Evolutionary conservation across 2,888 invertebrate species (phyloP).

Genomic region (Heteromyza rotundicornis): DNA sequence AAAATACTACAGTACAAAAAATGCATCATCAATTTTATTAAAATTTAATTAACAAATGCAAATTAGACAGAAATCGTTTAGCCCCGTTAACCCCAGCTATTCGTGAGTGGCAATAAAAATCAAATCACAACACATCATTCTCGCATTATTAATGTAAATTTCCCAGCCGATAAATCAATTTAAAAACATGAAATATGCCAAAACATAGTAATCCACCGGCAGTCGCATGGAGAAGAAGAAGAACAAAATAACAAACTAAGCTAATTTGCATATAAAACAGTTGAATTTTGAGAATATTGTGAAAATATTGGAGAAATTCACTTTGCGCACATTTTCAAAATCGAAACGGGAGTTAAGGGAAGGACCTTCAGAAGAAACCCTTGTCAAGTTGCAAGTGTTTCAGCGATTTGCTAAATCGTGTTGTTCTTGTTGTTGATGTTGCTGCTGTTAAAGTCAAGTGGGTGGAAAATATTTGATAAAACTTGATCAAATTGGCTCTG

Average conservation of each 20-base stretch:
- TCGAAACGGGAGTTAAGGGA: neutral
- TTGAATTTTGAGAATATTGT: slow-evolving; percentile 44
- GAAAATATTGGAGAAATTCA: slow-evolving; percentile 53
- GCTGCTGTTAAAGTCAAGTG: slow-evolving; percentile 59
- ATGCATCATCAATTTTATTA: slow-evolving; percentile 23
- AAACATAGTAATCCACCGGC: slow-evolving; percentile 30
- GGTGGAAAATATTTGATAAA: slow-evolving; percentile 61
- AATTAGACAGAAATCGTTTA: slow-evolving; percentile 29
- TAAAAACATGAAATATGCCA: slow-evolving; percentile 36
- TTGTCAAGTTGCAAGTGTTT: no score
- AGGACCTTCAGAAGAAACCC: neutral
- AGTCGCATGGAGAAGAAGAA: no score
- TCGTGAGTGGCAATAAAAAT: slow-evolving; percentile 7
- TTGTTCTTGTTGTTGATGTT: slow-evolving; percentile 27
- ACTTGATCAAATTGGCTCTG: slow-evolving; percentile 63
- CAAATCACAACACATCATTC: slow-evolving; percentile 41
- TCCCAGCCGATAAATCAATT: slow-evolving; percentile 42
- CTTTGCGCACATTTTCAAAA: slow-evolving; percentile 1
- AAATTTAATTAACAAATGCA: slow-evolving; percentile 39
- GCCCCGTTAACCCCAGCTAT: neutral
- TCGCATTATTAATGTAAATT: slow-evolving; percentile 47
- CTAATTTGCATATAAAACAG: slow-evolving; percentile 63
- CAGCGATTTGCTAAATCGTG: no score
- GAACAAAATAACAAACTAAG: no score
- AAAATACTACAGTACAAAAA: no score